Conservation (phyloP, 2,797 vertebrate species). For the Adrianichthys oophorus region DNA sequence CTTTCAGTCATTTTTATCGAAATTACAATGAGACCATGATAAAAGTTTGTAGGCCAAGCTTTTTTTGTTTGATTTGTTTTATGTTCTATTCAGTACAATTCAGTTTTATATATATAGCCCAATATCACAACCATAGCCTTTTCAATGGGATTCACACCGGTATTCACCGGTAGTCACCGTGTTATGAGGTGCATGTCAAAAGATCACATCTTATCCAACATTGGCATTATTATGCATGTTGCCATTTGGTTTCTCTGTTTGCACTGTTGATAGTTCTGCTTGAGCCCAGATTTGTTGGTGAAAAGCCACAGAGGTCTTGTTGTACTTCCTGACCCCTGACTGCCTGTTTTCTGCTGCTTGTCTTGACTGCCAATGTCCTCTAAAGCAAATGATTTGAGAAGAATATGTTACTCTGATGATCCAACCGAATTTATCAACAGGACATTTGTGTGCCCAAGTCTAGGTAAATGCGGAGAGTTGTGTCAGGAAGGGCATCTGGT, state of each 20-base stretch:
- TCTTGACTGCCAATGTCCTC: slow-evolving; percentile 35
- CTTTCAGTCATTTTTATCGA: slow-evolving; percentile 1
- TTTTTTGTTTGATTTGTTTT: too few species aligned
- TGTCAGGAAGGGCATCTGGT: too few species aligned
- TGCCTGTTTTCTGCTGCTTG: slow-evolving; percentile 39
- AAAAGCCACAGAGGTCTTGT: slow-evolving; percentile 56
- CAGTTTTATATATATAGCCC: too few species aligned
- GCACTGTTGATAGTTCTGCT: slow-evolving; percentile 66
- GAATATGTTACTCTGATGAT: slow-evolving; percentile 10
- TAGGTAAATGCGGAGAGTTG: too few species aligned
- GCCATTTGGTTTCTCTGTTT: slow-evolving; percentile 58
- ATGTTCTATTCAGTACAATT: too few species aligned
- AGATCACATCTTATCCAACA: slow-evolving; percentile 55
- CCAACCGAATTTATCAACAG: too few species aligned
- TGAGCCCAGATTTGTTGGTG: slow-evolving; percentile 57
- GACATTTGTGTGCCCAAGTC: too few species aligned
- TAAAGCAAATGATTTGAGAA: slow-evolving; percentile 20
- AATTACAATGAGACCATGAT: not conserved
- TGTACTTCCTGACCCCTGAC: slow-evolving; percentile 40
- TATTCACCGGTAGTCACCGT: slow-evolving; percentile 26
- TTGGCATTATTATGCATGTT: slow-evolving; percentile 74
- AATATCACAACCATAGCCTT: too few species aligned
- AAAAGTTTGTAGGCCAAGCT: too few species aligned
- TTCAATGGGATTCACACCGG: too few species aligned
- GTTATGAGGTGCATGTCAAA: slow-evolving; percentile 65